Base-by-base conservation (phyloP, 2,797 vertebrate genomes). In the Lepus oiostolus region DNA sequence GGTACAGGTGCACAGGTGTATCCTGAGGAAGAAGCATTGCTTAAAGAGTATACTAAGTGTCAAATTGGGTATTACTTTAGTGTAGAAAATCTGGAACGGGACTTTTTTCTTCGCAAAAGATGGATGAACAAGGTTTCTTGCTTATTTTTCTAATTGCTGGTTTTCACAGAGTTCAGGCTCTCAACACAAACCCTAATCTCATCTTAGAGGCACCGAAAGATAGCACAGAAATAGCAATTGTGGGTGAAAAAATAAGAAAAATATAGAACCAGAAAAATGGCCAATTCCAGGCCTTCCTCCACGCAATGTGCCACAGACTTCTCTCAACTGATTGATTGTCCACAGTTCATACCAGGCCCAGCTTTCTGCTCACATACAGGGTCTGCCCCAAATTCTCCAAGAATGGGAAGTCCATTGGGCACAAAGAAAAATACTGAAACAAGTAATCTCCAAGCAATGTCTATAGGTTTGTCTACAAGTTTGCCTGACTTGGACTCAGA, bases 61-160 rank as follows among this genome's bases (percentile, higher is more conserved):
- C 99, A 99, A 97, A 99, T 99, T 11, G 99, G 99, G 94, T 99
- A 99, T 98, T 99, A 99, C 98, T 99, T 99, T 98, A 99, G 99
- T 98, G 98, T 98, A 96, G 99, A 99, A 98, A 99, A 99, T 95
- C 97, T 99, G 98, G 99, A 99, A 97, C 98, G 99, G 63, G 99
- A 99, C 96, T 99, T 99, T 97, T 99, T 99, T 98, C 98, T 99
- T 96, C 98, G 99, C 99, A 99, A 85, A 99, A 99, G 97, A 99
- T 99, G 99, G 99, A 99, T 76, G 88, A 97, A 0, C 98, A 99
- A 35, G 99, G 99, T 82, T 99, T 99, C 98, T 98, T 99, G 90
- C 99, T 99, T 2, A 98, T 99, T 97, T 99, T 99, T 0, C 98
- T 99, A 96, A 99, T 99, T 47, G 99, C 99, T 85, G 98, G 99